These are phyloP conservation scores for Globodera ellingtonae DNA, from an alignment of 1,140 invertebrate genomes.

Conservation along the genomic window DNA sequence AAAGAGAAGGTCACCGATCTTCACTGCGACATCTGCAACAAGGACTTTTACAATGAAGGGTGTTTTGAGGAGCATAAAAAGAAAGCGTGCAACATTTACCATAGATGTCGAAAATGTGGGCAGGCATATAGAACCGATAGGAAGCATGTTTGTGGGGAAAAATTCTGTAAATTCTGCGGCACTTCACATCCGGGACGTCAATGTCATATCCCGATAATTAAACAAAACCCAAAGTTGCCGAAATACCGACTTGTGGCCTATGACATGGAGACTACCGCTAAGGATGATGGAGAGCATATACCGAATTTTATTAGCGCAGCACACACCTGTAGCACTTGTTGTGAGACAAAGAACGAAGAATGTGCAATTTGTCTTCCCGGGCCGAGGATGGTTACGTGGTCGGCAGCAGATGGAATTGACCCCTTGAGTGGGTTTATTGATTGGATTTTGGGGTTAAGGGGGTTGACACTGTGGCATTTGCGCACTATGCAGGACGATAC, in stretches of 20 bases:
- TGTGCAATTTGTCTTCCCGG: background rate
- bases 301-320: background rate
- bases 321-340: background rate
- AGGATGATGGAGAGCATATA: background rate
- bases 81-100: background rate
- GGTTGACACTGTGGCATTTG: background rate
- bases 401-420: background rate
- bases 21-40: background rate
- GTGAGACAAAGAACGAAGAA: background rate
- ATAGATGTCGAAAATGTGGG: background rate
- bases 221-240: background rate
- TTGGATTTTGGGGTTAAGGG: background rate
- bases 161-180: background rate
- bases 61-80: conserved; percentile 5
- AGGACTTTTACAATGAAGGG: background rate
- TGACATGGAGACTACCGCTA: background rate
- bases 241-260: background rate
- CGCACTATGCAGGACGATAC: conserved; percentile 3
- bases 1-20: background rate
- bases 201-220: background rate
- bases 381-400: background rate
- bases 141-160: background rate
- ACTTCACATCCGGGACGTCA: background rate
- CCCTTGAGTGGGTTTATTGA: background rate
- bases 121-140: background rate